These are phyloP conservation scores for Tenebrosternarchus preto DNA, from an alignment of 2,113 vertebrate genomes.

Conservation along the genomic window DNA sequence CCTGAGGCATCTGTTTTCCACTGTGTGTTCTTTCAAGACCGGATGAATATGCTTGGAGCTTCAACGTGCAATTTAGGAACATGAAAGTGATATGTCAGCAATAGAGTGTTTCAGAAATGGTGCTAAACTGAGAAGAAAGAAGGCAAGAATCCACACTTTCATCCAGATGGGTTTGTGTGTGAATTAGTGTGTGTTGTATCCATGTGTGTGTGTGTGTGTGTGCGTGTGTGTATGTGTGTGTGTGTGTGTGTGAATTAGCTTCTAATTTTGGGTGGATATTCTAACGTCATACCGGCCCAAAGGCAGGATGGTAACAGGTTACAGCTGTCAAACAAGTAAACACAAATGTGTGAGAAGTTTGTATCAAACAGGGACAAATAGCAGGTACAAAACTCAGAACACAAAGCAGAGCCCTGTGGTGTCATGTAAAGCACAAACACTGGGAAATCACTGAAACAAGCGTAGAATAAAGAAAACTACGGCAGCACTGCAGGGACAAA, in stretches of 20 bases:
- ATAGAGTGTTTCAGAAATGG: constrained; percentile 33
- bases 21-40: constrained; percentile 29
- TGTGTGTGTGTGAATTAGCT: background rate
- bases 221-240: background rate
- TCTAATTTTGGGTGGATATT: background rate
- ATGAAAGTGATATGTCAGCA: constrained; percentile 45
- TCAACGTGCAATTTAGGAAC: constrained; percentile 46
- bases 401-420: no score
- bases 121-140: constrained; percentile 17
- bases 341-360: no score
- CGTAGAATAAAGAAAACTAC: no score
- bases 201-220: background rate
- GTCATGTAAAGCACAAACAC: no score
- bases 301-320: no score
- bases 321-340: no score
- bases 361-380: no score
- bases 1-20: constrained; percentile 43
- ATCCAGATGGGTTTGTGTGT: background rate
- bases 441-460: no score
- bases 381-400: no score
- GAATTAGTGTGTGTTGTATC: background rate
- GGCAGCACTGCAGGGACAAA: no score
- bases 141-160: background rate
- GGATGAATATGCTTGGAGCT: constrained; percentile 33
- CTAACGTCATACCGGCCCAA: no score